phyloP scores from a whole-genome alignment of 2,888 invertebrate genomes.

The Phengaris alcon region DNA sequence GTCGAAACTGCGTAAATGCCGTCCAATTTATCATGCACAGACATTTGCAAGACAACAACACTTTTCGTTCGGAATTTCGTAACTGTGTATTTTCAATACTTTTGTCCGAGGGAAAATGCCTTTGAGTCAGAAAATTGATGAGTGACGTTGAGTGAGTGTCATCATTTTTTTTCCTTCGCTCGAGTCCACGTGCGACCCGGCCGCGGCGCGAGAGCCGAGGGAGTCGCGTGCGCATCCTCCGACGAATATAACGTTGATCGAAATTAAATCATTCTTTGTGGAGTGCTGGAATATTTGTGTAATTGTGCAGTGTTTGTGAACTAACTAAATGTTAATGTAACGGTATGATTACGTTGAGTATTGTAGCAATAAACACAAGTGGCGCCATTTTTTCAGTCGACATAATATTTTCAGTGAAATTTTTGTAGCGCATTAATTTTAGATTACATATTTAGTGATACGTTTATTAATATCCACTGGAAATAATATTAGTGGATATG shows the following conservation, averaged over 20 bases:
- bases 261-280: conserved; percentile 57
- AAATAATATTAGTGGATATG: not conserved
- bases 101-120: conserved; percentile 7
- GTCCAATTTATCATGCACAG: conserved; percentile 22
- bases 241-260: conserved; percentile 69
- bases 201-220: conserved; percentile 34
- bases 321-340: not conserved
- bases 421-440: not conserved
- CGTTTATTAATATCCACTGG: not conserved
- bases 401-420: not conserved
- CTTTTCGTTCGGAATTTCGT: conserved; percentile 17
- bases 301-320: conserved; percentile 8
- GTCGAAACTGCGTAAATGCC: conserved; percentile 4
- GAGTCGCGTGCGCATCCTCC: conserved; percentile 63
- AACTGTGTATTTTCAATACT: conserved; percentile 16
- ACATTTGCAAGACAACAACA: conserved; percentile 19
- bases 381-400: conserved; percentile 13
- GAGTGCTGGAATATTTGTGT: conserved; percentile 32
- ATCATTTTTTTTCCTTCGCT: conserved; percentile 44
- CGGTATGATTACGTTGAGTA: conserved; percentile 34
- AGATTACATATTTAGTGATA: not conserved
- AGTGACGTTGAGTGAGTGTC: conserved; percentile 50
- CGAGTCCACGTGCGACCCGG: not conserved
- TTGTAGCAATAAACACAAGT: conserved; percentile 32
- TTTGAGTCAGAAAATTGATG: conserved; percentile 38